Evolutionary conservation across 2,888 invertebrate genomes (phyloP).

Genomic region (Leptopilina drosophilae): DNA sequence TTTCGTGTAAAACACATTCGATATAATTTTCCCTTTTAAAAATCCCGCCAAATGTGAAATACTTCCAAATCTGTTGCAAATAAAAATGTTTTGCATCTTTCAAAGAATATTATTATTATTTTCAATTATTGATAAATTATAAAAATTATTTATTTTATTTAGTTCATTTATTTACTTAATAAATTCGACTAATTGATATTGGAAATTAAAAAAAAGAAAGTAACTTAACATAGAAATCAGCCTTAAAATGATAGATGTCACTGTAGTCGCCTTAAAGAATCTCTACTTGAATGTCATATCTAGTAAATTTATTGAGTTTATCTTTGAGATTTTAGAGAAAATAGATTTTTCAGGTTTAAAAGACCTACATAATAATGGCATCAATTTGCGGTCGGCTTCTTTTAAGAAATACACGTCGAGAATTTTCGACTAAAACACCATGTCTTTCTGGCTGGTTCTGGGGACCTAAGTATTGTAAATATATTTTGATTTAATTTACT

Average conservation of each 20-base stretch:
- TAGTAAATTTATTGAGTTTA: neutral
- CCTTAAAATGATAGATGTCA: conserved; percentile 26
- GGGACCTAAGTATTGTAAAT: conserved; percentile 6
- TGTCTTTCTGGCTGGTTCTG: conserved; percentile 48
- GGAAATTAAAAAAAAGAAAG: neutral
- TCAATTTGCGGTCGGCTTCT: conserved; percentile 86
- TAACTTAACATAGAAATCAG: neutral
- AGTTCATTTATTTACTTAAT: neutral
- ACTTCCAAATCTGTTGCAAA: too few species aligned
- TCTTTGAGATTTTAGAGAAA: conserved; percentile 5
- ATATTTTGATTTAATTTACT: neutral
- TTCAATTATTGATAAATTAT: neutral
- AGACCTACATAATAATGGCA: conserved; percentile 81
- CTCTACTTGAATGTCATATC: neutral
- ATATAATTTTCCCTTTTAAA: too few species aligned
- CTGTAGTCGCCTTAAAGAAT: conserved; percentile 1
- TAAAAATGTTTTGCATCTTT: neutral
- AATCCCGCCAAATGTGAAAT: neutral
- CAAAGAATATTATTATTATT: neutral
- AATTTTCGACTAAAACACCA: conserved; percentile 47
- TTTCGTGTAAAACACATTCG: too few species aligned
- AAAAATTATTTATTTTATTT: neutral
- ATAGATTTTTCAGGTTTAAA: conserved; percentile 25
- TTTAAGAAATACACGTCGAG: conserved; percentile 80
- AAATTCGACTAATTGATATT: neutral